Evolutionary conservation across 1,140 invertebrate genomes (phyloP).

Genomic region (Hylyphantes graminicola): DNA sequence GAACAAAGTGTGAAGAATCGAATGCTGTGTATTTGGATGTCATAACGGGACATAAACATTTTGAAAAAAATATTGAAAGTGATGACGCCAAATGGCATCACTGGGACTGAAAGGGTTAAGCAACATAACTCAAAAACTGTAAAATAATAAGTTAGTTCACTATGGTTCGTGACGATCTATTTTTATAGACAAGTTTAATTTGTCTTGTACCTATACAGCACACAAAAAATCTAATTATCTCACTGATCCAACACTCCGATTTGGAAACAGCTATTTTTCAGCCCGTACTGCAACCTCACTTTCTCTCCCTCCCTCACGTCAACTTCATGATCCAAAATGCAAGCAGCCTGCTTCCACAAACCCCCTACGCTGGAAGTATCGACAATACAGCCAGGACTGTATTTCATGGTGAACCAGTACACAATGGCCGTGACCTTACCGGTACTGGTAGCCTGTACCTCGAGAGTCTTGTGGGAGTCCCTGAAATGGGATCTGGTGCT

Average conservation of each 20-base stretch:
- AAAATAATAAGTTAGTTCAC: no score
- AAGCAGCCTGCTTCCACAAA: constrained; percentile 42
- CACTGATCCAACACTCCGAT: constrained; percentile 21
- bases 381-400: not conserved
- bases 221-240: not conserved
- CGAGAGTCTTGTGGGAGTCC: not conserved
- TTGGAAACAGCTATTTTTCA: constrained; percentile 52
- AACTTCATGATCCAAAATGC: constrained; percentile 32
- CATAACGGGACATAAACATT: no score
- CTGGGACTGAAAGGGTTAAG: no score
- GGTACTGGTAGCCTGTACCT: constrained; percentile 6
- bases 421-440: constrained; percentile 44
- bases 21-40: no score
- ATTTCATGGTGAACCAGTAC: constrained; percentile 45
- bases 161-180: no score
- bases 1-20: no score
- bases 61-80: no score
- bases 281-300: constrained; percentile 24
- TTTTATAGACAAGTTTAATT: no score
- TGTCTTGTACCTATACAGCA: no score
- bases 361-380: constrained; percentile 29
- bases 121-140: no score
- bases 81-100: no score
- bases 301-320: constrained; percentile 23
- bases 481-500: constrained; percentile 3